A percentile compares a stretch with the other conserved stretches of the same genome.
These are phyloP conservation scores for Acanthosoma haemorrhoidale DNA, from an alignment of 2,888 invertebrate species.

Conservation along the genomic window DNA sequence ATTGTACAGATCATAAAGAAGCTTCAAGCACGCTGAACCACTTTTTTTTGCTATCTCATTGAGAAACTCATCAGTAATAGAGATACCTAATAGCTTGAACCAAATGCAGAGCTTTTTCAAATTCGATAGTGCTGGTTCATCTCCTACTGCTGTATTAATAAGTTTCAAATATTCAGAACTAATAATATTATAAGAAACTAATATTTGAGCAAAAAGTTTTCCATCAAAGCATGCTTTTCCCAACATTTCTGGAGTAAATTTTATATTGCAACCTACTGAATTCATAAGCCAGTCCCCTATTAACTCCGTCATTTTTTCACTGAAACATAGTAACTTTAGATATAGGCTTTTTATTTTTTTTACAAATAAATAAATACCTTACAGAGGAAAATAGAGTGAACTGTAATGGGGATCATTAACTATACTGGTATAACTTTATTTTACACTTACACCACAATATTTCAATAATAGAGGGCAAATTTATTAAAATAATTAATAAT, in stretches of 20 bases:
- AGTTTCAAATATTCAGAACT: not conserved
- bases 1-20: slow-evolving; percentile 37
- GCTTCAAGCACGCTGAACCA: slow-evolving; percentile 27
- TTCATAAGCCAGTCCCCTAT: slow-evolving; percentile 19
- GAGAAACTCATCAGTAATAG: slow-evolving; percentile 27
- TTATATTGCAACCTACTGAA: not conserved
- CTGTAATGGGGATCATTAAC: no score
- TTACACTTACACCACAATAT: no score
- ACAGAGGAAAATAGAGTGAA: no score
- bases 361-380: no score
- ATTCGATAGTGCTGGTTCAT: slow-evolving; percentile 29
- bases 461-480: no score
- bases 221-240: slow-evolving; percentile 30
- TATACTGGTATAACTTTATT: no score
- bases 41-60: slow-evolving; percentile 30
- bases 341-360: no score
- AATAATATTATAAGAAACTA: slow-evolving; percentile 12
- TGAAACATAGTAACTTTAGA: not conserved
- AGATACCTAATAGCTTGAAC: slow-evolving; percentile 36
- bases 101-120: slow-evolving; percentile 32
- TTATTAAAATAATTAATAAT: no score
- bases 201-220: slow-evolving; percentile 16
- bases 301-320: not conserved
- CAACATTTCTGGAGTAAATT: not conserved
- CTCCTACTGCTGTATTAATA: not conserved